Base-by-base conservation (phyloP, 2,113 vertebrate species). In the Scomber japonicus region DNA sequence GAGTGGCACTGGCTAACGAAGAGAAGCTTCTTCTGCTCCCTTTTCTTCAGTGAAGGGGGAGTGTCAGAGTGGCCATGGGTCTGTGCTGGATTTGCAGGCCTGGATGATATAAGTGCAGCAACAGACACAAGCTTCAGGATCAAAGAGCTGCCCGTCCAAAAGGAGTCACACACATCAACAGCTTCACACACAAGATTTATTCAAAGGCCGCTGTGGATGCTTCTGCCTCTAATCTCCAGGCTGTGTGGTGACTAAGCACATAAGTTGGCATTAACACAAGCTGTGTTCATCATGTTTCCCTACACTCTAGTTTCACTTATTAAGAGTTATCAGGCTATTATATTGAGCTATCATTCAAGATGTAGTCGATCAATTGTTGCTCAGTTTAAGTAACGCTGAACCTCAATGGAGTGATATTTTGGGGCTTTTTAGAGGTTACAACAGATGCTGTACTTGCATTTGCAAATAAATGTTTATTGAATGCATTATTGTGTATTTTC, bases 81-180 rank as follows among this genome's bases (percentile, higher is more conserved):
- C 61, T 67, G 50, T 15, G 75, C 63, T 78, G 74, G 63, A 81
- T 87, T 85, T 48, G 53, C 24, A 57, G 60, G 73, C 46, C 60
- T 66, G 63, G 49, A 21, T 82, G 80, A 85, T 63, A 73, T 49
- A 66, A 83, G 79, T 70, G 61, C 62, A 60, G 65, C 74, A 71
- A 27, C 67, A 86, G 68, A 82, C 87, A 76, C 65, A 78, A 69
- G 81, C 78, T 70, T 62, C 70, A 70, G 55, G 75, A 90, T 91
- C 73, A 87, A 89, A 89, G 78, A 78, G 70, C 78, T 78, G 63
- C 72, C 73, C 66, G 76, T 81, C 71, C 74, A 77, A 75, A 86
- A 59, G 19, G 27, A 73, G 31, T 49, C 72, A 55, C 60, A 48
- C 49, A 19, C 51, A 64, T 3, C 40, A 44, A 69, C 3, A 74